phyloP scores from a whole-genome alignment of 2,113 vertebrate genomes.

The Lagopus muta region DNA sequence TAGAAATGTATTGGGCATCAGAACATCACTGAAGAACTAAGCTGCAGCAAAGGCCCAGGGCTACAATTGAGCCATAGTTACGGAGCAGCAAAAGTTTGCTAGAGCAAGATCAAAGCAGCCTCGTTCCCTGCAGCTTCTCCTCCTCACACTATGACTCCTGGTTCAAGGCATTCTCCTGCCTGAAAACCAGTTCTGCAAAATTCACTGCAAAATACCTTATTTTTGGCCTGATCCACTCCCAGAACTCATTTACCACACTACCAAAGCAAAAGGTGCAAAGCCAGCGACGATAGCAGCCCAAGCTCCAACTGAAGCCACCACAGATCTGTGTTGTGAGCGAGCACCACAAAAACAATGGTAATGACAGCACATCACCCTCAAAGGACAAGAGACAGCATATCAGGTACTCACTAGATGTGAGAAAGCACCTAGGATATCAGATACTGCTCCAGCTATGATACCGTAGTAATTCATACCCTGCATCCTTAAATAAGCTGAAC shows the following conservation, averaged over 20 bases:
- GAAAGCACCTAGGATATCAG: not conserved
- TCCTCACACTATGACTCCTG: not conserved
- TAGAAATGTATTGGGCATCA: not conserved
- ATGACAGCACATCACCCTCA: not conserved
- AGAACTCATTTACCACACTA: not conserved
- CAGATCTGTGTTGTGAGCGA: not conserved
- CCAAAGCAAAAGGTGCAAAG: not conserved
- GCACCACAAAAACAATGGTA: too few species aligned
- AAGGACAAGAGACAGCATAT: not conserved
- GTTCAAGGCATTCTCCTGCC: not conserved
- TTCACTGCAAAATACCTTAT: not conserved
- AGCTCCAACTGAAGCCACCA: not conserved
- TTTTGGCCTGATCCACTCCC: not conserved
- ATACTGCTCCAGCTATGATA: not conserved
- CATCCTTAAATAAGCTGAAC: not conserved
- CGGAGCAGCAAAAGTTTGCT: not conserved
- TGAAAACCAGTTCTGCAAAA: not conserved
- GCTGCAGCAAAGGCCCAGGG: not conserved
- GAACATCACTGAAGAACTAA: not conserved
- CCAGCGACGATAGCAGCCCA: not conserved
- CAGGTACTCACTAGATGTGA: not conserved
- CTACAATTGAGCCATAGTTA: not conserved
- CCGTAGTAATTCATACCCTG: not conserved
- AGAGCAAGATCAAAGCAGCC: not conserved
- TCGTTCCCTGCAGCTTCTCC: not conserved